Conservation (phyloP, 2,113 vertebrate species). For the Hippocampus mohnikei region DNA sequence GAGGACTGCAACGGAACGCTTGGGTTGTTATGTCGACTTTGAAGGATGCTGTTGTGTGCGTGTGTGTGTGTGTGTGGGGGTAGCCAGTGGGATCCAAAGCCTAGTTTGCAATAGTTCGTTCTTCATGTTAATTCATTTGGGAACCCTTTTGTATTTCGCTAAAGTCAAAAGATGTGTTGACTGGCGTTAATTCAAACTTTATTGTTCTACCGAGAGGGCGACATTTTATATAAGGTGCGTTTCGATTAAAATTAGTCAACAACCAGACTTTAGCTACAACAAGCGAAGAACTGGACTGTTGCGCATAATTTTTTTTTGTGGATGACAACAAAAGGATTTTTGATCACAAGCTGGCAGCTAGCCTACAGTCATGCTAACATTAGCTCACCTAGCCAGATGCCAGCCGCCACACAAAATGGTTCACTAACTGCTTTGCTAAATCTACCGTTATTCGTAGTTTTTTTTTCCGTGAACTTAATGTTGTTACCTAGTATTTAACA, state of each 20-base stretch:
- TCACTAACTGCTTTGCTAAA: background rate
- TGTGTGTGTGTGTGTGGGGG: no score
- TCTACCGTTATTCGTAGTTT: background rate
- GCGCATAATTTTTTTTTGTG: conserved; percentile 47
- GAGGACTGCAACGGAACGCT: conserved; percentile 32
- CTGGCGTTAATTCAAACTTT: background rate
- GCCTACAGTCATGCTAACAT: conserved; percentile 45
- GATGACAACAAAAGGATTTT: conserved; percentile 73
- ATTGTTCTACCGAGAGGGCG: no score
- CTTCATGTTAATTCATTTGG: conserved; percentile 54
- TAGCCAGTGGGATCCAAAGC: conserved; percentile 44
- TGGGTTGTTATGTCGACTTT: conserved; percentile 48
- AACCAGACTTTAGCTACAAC: conserved; percentile 15
- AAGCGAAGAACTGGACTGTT: conserved; percentile 48
- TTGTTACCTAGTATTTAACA: background rate
- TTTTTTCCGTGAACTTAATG: background rate
- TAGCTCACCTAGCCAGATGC: conserved; percentile 36
- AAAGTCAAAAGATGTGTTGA: conserved; percentile 11
- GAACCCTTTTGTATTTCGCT: conserved; percentile 5
- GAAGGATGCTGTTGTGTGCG: conserved; percentile 47
- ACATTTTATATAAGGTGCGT: background rate
- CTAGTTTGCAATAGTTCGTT: conserved; percentile 54
- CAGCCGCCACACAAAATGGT: background rate
- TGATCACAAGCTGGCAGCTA: conserved; percentile 67
- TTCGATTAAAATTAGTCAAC: background rate